phyloP scores from a whole-genome alignment of 2,113 vertebrate species.

The Phoxinus phoxinus region DNA sequence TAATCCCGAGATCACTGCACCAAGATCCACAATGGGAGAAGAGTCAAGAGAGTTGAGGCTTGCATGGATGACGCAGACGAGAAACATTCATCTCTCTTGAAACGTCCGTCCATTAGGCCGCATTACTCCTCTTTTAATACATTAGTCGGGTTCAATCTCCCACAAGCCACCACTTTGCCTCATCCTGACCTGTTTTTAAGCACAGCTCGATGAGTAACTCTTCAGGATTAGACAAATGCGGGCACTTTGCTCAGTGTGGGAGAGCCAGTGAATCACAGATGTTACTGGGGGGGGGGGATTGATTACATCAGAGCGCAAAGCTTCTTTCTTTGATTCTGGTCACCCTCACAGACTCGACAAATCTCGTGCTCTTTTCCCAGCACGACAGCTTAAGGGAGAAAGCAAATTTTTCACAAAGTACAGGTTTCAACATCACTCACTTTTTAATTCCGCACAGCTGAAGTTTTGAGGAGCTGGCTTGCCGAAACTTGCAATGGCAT shows the following conservation, averaged over 20 bases:
- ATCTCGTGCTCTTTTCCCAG: slow-evolving; percentile 20
- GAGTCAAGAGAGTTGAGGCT: too few relatives aligned
- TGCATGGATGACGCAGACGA: background rate
- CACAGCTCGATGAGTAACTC: slow-evolving; percentile 37
- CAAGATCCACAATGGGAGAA: too few relatives aligned
- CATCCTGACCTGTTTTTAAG: slow-evolving; percentile 53
- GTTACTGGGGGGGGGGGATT: slow-evolving; percentile 18
- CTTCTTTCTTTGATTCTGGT: slow-evolving; percentile 28
- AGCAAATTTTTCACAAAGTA: background rate
- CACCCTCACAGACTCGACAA: slow-evolving; percentile 17
- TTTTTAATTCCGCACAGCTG: background rate
- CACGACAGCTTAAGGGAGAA: background rate
- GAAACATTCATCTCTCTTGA: background rate
- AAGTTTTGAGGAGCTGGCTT: background rate
- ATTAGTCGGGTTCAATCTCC: slow-evolving; percentile 35
- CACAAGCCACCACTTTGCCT: slow-evolving; percentile 21
- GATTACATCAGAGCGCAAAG: slow-evolving; percentile 33
- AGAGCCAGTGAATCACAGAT: slow-evolving; percentile 34
- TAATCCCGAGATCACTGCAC: too few relatives aligned
- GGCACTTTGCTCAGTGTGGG: slow-evolving; percentile 29
- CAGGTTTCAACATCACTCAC: slow-evolving; percentile 12
- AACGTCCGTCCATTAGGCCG: background rate
- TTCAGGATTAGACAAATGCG: slow-evolving; percentile 46
- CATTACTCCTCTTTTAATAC: slow-evolving; percentile 10
- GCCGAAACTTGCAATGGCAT: background rate